Percentiles rank a stretch among this genome's conserved stretches.
These are phyloP conservation scores for Cladorhizidae sp. DNA, from an alignment of 37 sponge, comb jelly and placozoan genomes.

Conservation along the genomic window DNA sequence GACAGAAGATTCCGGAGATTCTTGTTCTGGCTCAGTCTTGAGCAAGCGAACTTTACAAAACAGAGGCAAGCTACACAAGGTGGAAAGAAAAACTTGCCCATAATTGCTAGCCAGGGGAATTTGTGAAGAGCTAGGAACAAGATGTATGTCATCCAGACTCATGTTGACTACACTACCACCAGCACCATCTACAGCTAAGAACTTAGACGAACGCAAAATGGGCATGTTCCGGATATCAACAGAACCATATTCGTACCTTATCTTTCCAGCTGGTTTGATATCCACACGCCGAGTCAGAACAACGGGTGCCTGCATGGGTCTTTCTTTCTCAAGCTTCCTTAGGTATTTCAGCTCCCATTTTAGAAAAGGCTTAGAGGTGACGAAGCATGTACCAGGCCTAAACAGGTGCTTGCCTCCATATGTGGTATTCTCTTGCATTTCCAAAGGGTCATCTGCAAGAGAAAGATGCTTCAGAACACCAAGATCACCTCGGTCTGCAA, in stretches of 20 bases:
- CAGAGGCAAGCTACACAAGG: slow-evolving; percentile 56
- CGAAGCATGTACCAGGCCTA: slow-evolving; percentile 36
- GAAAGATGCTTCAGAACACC: slow-evolving; percentile 42
- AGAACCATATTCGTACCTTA: slow-evolving; percentile 59
- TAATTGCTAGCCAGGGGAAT: slow-evolving; percentile 81
- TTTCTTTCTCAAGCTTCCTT: slow-evolving; percentile 54
- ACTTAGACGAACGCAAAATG: slow-evolving; percentile 64
- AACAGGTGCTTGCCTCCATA: slow-evolving; percentile 60
- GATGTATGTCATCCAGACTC: slow-evolving; percentile 64
- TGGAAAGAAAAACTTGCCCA: slow-evolving; percentile 55
- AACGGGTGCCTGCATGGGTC: slow-evolving; percentile 27
- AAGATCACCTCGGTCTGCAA: slow-evolving; percentile 43
- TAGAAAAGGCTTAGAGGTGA: slow-evolving; percentile 30
- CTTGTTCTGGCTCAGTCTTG: slow-evolving; percentile 19
- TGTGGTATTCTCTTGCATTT: slow-evolving; percentile 23
- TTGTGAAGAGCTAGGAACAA: slow-evolving; percentile 35
- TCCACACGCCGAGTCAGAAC: slow-evolving; percentile 16
- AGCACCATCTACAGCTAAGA: slow-evolving; percentile 55
- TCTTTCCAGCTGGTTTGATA: slow-evolving; percentile 18
- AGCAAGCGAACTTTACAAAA: slow-evolving; percentile 37
- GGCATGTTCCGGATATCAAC: slow-evolving; percentile 71
- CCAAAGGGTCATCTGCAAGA: slow-evolving; percentile 16
- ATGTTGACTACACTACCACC: slow-evolving; percentile 27
- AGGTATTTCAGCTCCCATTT: slow-evolving; percentile 60
- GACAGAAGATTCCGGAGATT: background rate